These are phyloP conservation scores for Eupithecia dodoneata DNA, from an alignment of 2,888 invertebrate species.

Conservation along the genomic window DNA sequence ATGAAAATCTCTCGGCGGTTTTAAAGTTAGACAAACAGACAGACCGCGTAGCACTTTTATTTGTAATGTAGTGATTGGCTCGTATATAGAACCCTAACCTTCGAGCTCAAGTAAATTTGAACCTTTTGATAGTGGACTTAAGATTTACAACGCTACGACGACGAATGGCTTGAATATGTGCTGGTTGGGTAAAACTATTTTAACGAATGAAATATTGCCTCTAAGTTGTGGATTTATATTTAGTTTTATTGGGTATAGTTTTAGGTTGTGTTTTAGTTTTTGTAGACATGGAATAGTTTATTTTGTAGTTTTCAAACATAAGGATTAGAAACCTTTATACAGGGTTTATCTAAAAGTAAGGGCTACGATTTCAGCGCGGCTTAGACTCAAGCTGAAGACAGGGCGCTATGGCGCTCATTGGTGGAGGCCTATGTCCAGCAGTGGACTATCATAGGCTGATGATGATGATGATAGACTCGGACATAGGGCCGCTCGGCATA, in stretches of 20 bases:
- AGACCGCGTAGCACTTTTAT: background rate
- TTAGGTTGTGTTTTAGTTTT: conserved; percentile 1
- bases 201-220: conserved; percentile 12
- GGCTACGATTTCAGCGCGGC: too few relatives aligned
- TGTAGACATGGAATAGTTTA: background rate
- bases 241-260: background rate
- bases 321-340: too few relatives aligned
- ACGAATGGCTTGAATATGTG: background rate
- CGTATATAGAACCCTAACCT: background rate
- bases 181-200: background rate
- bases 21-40: background rate
- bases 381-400: too few relatives aligned
- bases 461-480: too few relatives aligned
- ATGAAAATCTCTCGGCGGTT: too few relatives aligned
- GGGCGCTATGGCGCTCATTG: too few relatives aligned
- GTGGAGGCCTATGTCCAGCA: too few relatives aligned
- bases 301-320: background rate
- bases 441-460: too few relatives aligned
- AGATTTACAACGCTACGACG: conserved; percentile 1
- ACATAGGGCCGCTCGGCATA: too few relatives aligned
- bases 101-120: background rate
- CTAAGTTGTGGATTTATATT: background rate
- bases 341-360: too few relatives aligned
- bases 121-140: background rate
- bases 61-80: background rate